These are phyloP conservation scores for Cuniculus paca DNA, from an alignment of 2,797 vertebrate species.

Conservation along the genomic window DNA sequence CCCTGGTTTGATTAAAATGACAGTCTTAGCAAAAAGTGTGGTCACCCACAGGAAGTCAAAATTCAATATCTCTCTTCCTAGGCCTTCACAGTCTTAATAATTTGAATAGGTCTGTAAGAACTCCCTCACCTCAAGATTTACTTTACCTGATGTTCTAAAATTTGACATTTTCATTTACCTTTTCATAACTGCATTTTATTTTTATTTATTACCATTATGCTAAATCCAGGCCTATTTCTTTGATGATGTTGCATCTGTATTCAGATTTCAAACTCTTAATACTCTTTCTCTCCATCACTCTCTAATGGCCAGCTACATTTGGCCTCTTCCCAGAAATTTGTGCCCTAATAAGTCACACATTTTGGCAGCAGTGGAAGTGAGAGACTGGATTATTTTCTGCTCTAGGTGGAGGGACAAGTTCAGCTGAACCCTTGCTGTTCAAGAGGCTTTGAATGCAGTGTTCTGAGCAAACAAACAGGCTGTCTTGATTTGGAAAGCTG, in stretches of 20 bases:
- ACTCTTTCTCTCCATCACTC: neutral
- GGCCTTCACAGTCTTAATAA: neutral
- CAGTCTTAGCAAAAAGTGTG: no score
- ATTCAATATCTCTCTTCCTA: no score
- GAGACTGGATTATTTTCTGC: conserved; percentile 16
- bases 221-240: neutral
- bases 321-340: neutral
- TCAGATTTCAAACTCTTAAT: neutral
- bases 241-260: neutral
- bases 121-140: neutral
- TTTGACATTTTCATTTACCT: neutral
- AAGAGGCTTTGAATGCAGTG: neutral
- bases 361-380: neutral
- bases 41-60: no score
- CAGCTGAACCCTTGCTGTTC: neutral
- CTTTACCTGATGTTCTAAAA: neutral
- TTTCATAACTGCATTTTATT: neutral
- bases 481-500: neutral
- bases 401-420: conserved; percentile 9
- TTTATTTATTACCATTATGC: neutral
- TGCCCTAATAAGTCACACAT: conserved; percentile 59
- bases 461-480: conserved; percentile 63
- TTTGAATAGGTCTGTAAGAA: neutral
- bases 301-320: neutral
- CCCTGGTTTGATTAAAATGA: no score